Percentiles rank a stretch among this genome's conserved stretches.
phyloP scores from a whole-genome alignment of 2,797 vertebrate species.

The Alfaro cultratus region DNA sequence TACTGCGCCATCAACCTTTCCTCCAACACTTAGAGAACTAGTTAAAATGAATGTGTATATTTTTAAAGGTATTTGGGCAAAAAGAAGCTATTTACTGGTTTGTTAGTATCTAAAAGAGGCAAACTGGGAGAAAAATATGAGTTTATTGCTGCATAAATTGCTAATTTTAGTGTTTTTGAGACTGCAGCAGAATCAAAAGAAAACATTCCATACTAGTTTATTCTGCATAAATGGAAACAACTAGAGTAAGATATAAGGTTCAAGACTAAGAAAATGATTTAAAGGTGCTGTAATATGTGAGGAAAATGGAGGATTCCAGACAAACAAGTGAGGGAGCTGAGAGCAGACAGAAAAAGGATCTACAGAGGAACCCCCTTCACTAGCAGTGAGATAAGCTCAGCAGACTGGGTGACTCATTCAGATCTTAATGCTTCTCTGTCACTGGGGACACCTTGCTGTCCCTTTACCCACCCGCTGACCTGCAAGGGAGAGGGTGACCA shows the following conservation, averaged over 20 bases:
- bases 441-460: constrained; percentile 64
- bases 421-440: constrained; percentile 60
- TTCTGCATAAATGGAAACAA: neutral
- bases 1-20: constrained; percentile 68
- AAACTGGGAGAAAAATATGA: neutral
- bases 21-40: constrained; percentile 28
- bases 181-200: neutral
- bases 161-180: neutral
- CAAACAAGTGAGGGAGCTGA: constrained; percentile 15
- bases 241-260: neutral
- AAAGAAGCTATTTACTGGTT: neutral
- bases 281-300: neutral
- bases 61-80: neutral
- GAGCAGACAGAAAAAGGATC: constrained; percentile 58
- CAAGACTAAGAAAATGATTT: neutral
- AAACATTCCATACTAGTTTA: neutral
- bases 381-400: constrained; percentile 55
- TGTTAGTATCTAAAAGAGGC: neutral
- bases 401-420: constrained; percentile 72
- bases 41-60: neutral
- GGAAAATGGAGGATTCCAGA: constrained; percentile 1
- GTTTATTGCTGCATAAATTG: neutral
- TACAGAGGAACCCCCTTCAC: constrained; percentile 73
- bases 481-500: constrained; percentile 39
- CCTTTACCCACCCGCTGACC: constrained; percentile 15